Base-by-base conservation (phyloP, 2,797 vertebrate species). In the Alauda arvensis region DNA sequence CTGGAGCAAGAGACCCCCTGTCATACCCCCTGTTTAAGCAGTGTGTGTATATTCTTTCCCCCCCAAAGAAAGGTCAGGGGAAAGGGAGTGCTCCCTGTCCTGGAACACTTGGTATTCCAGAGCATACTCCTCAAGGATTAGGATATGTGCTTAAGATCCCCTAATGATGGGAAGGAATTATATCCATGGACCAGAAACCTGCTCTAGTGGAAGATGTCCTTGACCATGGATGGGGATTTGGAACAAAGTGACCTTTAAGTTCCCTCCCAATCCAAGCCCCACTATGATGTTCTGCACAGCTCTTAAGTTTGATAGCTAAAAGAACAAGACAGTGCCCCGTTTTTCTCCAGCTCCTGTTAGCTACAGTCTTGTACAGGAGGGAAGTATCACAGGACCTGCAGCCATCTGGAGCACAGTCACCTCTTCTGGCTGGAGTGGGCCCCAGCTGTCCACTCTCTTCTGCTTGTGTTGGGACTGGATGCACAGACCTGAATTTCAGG, bases 291-390 rank as follows among this genome's bases (percentile, higher is more conserved):
- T 79, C 42, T 72, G 42, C 18, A 26, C 19, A 65, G 12, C 23
- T 79, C 31, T 85, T 15, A 18, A 3, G 0, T 61, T 59, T 51
- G 21, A 12, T 45, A 52, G 45, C 16, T 49, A 31, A 74, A 86
- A 69, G 49, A 76, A 25, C 8, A 15, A 39, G 33, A 26, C 0
- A 5, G 3, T 66, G 8, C 6, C 19, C 21, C 0, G 1, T 70
- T 79, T 77, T 60, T 19, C 20, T 84, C 25, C 43, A 15, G 7
- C 12, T 76, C 3, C 24, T 39, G 6, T 53, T 61, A 65, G 34
- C 56, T n/a, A 11, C 0, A 12, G 33, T 29, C 56, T 62, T 66
- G 37, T 33, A 45, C 1, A 14, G 0, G 3, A 69, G 33, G 20
- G 16, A 78, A 43, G 45, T 18, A 25, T 46, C 11, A 3, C 1